Base-by-base conservation (phyloP, 2,888 invertebrate species). In the Hedychridium roseum region DNA sequence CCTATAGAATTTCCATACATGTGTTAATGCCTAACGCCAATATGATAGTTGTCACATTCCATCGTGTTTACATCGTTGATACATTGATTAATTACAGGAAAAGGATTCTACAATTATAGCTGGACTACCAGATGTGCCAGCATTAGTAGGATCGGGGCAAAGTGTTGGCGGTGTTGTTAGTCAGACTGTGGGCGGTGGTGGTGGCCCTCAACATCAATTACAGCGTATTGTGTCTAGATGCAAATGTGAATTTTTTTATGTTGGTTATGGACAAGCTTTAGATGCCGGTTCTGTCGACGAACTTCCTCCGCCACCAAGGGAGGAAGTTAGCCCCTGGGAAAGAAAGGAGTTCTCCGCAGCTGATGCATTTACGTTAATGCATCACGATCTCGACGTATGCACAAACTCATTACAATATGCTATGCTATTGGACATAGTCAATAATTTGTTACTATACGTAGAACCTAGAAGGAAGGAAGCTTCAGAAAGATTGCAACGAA, bases 201-300 rank as follows among this genome's bases (percentile, higher is more conserved):
- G 86, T 72, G 74, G 86, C 15, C 59, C 69, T 46, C 76, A 73
- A 51, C 79, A 84, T 36, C 81, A 98, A 84, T 81, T 99, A 14
- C 98, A 99, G 82, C 85, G 99, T 45, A 98, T 99, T 61, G 97
- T 98, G 9, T 97, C 97, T 0, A 85, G 97, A 1, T 98, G 99
- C 81, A 93, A 93, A 73, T 99, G 98, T 81, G 97, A 98, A 82
- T 96, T 99, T 81, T 97, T 95, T 82, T 99, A 96, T 79, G 94
- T 93, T 40, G 90, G 91, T 53, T 97, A 94, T 74, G 96, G 96
- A 39, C 89, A 89, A 68, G 86, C 86, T 0, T 82, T 88, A 40
- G 88, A 89, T 49, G 84, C 86, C 0, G 84, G 82, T 12, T 81
- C 81, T 2, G 77, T 88, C 1, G 84, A 84, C 30, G 85, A 87